These are phyloP conservation scores for Eucriotettix oculatus DNA, from an alignment of 2,888 invertebrate genomes.

Conservation along the genomic window DNA sequence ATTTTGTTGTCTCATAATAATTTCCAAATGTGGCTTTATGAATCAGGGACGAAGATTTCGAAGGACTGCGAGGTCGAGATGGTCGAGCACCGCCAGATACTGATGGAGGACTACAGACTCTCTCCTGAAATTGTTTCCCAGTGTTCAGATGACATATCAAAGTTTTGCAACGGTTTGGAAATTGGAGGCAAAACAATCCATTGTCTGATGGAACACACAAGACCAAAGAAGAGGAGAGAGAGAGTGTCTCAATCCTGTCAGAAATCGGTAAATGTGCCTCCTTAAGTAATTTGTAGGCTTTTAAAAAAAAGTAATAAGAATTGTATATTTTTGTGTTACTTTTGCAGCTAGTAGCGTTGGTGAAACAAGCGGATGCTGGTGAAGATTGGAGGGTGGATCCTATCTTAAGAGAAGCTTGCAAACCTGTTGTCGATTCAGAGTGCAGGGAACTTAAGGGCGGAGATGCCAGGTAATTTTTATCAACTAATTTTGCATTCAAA, in stretches of 20 bases:
- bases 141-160: conserved; percentile 70
- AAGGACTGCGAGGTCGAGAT: conserved; percentile 76
- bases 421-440: conserved; percentile 61
- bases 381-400: conserved; percentile 94
- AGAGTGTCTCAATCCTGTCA: conserved; percentile 54
- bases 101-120: conserved; percentile 85
- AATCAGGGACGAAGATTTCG: conserved; percentile 38
- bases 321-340: background rate
- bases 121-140: conserved; percentile 82
- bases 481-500: too few species aligned
- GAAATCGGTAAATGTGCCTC: conserved; percentile 39
- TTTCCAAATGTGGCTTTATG: background rate
- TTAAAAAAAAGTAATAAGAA: background rate
- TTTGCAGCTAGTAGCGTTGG: conserved; percentile 51
- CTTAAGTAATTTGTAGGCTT: background rate
- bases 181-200: conserved; percentile 82
- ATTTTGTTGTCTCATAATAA: background rate
- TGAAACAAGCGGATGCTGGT: conserved; percentile 81
- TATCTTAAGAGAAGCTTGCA: conserved; percentile 69
- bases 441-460: conserved; percentile 42
- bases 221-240: conserved; percentile 43
- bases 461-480: conserved; percentile 19
- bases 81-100: conserved; percentile 72
- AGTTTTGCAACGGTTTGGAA: conserved; percentile 52
- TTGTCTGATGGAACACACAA: conserved; percentile 82